Conservation (phyloP, 1,140 invertebrate species). For the Drosophila truncata region DNA sequence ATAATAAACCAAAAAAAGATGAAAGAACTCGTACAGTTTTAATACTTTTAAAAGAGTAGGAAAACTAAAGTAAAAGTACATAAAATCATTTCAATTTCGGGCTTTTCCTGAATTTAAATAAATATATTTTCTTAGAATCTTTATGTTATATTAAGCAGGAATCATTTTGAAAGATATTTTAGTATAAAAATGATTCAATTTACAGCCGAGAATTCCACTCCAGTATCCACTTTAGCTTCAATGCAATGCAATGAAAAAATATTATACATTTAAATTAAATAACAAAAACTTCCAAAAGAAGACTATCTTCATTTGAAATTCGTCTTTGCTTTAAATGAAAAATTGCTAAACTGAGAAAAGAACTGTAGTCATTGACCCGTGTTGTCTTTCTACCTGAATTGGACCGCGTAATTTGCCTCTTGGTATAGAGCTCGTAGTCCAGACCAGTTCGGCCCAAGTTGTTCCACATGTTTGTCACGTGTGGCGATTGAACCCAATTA, state of each 20-base stretch:
- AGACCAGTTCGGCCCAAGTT: slow-evolving; percentile 15
- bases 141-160: too few relatives aligned
- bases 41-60: background rate
- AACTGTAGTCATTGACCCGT: slow-evolving; percentile 35
- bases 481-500: slow-evolving; percentile 40
- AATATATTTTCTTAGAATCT: background rate
- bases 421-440: slow-evolving; percentile 6
- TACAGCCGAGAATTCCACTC: background rate
- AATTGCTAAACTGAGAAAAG: background rate
- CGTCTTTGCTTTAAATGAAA: background rate
- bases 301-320: background rate
- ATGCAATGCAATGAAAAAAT: background rate
- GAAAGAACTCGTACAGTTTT: background rate
- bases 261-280: background rate
- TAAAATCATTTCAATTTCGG: too few relatives aligned
- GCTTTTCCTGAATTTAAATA: background rate
- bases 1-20: background rate
- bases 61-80: background rate
- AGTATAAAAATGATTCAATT: background rate
- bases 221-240: background rate
- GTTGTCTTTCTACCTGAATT: slow-evolving; percentile 30
- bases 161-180: background rate
- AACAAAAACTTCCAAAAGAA: background rate
- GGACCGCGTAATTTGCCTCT: slow-evolving; percentile 39
- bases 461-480: slow-evolving; percentile 51